Base-by-base conservation (phyloP, 2,113 vertebrate species). In the Vimba vimba region DNA sequence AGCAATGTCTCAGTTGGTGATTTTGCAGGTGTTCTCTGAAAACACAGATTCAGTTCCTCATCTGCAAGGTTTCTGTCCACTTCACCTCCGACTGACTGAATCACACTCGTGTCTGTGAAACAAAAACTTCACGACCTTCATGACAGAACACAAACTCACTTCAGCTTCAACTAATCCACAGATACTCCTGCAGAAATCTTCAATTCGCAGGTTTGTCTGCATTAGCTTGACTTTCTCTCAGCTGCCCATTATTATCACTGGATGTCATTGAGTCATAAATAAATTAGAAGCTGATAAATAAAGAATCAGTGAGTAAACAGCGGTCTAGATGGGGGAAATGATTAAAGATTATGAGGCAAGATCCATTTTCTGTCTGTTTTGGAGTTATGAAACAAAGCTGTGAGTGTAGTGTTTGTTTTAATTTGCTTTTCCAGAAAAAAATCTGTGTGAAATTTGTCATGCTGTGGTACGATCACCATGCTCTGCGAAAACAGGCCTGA, bases 1-100 rank as follows among this genome's bases (percentile, higher is more conserved):
- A 21, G 8, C 43, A 43, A 9, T 43, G 43, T 39, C 39, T 74
- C 27, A 19, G 27, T 27, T 62, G n/a, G 6, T 85, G 55, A 47
- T 62, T 59, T 59, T 69, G 83, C 71, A 87, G 77, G 69, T 69
- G 80, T 82, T 81, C 59, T 77, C 36, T 76, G 36, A 79, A 78
- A 52, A 13, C 60, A 30, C 59, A 68, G 60, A 52, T 50, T 68
- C 9, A 68, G 7, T 66, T 81, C 79, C 75, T n/a, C 45, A 47
- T 66, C 75, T 60, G 75, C 30, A 50, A 6, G 8, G 10, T 17
- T 68, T 62, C 25, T 68, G 36, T 10, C 25, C 13, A 39, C 39
- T 1, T 62, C 6, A 47, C 50, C 60, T 62, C 77, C 47, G 0
- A 45, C 43, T 15, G 13, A 27, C 39, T 39, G 39, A 7, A 39